phyloP scores from a whole-genome alignment of 2,888 invertebrate genomes.

The Acanthopleura granulata region DNA sequence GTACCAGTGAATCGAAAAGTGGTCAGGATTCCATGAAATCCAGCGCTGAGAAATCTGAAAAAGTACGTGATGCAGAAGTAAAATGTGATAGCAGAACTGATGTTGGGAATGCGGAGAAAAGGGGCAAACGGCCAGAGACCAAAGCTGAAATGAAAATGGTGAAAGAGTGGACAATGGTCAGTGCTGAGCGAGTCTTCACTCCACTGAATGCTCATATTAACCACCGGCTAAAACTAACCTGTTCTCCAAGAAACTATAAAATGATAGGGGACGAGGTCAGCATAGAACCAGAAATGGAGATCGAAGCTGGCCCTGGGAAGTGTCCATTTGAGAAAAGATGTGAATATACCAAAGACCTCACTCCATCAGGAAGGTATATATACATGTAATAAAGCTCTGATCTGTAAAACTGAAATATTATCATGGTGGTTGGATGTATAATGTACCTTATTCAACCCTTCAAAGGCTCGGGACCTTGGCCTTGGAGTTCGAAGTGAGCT shows the following conservation, averaged over 20 bases:
- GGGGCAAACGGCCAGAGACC: constrained; percentile 17
- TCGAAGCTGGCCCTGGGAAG: constrained; percentile 81
- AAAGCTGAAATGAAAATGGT: constrained; percentile 58
- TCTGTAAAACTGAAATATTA: no score
- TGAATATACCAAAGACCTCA: constrained; percentile 76
- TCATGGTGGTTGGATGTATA: no score
- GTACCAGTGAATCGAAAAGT: background rate
- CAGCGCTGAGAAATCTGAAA: background rate
- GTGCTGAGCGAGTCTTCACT: constrained; percentile 75
- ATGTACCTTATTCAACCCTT: no score
- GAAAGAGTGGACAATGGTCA: constrained; percentile 75
- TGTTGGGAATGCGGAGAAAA: constrained; percentile 19
- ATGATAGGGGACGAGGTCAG: constrained; percentile 77
- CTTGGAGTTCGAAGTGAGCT: no score
- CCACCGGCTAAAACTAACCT: constrained; percentile 77
- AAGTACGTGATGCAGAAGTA: constrained; percentile 19
- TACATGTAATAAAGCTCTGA: no score
- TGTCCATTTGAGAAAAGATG: constrained; percentile 89
- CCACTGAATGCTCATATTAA: constrained; percentile 77
- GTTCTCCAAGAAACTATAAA: constrained; percentile 59
- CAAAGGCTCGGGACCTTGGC: no score
- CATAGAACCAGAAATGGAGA: constrained; percentile 74
- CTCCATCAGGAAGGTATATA: constrained; percentile 75
- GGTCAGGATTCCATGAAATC: constrained; percentile 1
- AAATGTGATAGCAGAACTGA: constrained; percentile 4